A percentile compares a stretch with the other conserved stretches of the same genome.
Conservation (phyloP, 2,797 vertebrate species). For the Neomorphus geoffroyi region DNA sequence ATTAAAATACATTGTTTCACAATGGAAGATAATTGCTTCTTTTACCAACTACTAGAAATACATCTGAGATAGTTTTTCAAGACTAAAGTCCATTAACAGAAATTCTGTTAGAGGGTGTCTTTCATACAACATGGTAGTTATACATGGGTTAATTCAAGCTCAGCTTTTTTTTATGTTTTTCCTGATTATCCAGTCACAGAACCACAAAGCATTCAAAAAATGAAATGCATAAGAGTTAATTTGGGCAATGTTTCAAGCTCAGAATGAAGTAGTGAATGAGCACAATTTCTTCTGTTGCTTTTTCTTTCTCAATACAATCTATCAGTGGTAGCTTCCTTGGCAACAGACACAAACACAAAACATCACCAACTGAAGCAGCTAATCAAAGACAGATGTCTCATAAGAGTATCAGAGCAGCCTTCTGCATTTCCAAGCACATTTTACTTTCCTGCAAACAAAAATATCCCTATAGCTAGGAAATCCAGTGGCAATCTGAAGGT, state of each 20-base stretch:
- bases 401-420: conserved; percentile 1
- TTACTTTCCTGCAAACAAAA: conserved; percentile 24
- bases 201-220: not conserved
- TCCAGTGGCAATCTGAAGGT: not conserved
- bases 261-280: not conserved
- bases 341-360: not conserved
- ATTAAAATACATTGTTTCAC: not conserved
- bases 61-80: not conserved
- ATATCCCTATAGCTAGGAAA: not conserved
- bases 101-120: not conserved
- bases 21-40: not conserved
- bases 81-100: not conserved
- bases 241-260: not conserved
- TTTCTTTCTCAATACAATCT: not conserved
- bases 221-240: not conserved
- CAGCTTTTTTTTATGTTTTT: not conserved
- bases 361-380: conserved; percentile 1
- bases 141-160: not conserved
- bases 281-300: not conserved
- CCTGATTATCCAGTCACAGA: not conserved
- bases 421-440: not conserved
- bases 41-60: not conserved
- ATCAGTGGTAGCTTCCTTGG: not conserved
- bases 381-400: conserved; percentile 43
- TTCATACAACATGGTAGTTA: not conserved